Base-by-base conservation (phyloP, 2,797 vertebrate species). In the Miichthys miiuy region DNA sequence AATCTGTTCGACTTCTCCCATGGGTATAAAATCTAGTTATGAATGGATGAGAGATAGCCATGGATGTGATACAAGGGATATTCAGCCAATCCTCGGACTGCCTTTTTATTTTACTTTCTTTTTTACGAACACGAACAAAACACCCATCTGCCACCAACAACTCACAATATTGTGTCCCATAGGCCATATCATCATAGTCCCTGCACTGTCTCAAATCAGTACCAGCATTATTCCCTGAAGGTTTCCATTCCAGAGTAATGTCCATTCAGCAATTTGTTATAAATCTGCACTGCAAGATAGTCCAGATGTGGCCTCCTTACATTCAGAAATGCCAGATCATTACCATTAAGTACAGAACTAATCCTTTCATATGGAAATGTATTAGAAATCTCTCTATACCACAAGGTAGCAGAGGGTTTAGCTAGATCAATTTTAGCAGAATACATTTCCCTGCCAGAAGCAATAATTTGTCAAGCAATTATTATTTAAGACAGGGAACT, bases 21-120 rank as follows among this genome's bases (percentile, higher is more conserved):
- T 42, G 54, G 68, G 77, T 44, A 25, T 72, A 58, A 83, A 84
- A 84, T 81, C 61, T 81, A 81, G 67, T 86, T 79, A 88, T 23
- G 42, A 65, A 77, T 72, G 73, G 73, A 86, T 87, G 68, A 87
- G 61, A 72, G 16, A 80, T 55, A 75, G 57, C n/a, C 38, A 38
- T 14, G 38, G 58, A 72, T 72, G 63, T 70, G 56, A 78, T 82
- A 72, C 5, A 44, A 18, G 13, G 46, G 50, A 48, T 81, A 69
- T 64, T 64, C 13, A 17, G 51, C 30, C 55, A 68, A 68, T 67
- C 50, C 46, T 44, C 57, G 23, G 44, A 60, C 56, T 27, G 21
- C 42, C 21, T n/a, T 18, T 66, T 5, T 18, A 12, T 11, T 63
- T 34, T 52, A 62, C 63, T 11, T 70, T 50, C 52, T 71, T 21